Conservation (phyloP, 2,888 invertebrate genomes). For the Drosophila austrosaltans region DNA sequence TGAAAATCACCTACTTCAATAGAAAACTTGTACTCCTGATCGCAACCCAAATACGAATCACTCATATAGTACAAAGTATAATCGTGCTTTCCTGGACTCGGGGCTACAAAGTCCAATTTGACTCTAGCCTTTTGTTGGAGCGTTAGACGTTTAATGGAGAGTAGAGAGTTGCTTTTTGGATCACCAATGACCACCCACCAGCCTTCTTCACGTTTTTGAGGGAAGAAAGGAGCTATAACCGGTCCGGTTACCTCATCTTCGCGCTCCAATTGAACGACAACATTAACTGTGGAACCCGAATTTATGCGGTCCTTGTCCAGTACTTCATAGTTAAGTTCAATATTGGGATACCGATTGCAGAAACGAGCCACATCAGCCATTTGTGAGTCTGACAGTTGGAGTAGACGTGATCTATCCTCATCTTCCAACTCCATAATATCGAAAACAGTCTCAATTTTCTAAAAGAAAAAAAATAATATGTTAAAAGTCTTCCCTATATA, state of each 20-base stretch:
- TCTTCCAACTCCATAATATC: conserved; percentile 93
- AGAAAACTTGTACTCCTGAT: conserved; percentile 98
- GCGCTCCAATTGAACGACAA: conserved; percentile 95
- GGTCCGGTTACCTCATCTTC: conserved; percentile 99
- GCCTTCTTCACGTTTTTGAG: conserved; percentile 95
- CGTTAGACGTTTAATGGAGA: conserved; percentile 98
- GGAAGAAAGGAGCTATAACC: conserved; percentile 99
- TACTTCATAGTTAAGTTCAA: conserved; percentile 97
- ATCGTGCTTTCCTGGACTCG: conserved; percentile 92
- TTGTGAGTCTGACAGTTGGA: conserved; percentile 92
- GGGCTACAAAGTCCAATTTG: conserved; percentile 92
- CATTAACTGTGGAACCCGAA: conserved; percentile 94
- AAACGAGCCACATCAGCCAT: conserved; percentile 99
- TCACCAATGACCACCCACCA: conserved; percentile 99
- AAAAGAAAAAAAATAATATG: conserved; percentile 1
- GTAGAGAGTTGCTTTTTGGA: conserved; percentile 94
- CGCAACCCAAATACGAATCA: conserved; percentile 99
- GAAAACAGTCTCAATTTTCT: conserved; percentile 89
- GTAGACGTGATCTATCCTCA: conserved; percentile 90
- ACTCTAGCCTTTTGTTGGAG: conserved; percentile 96
- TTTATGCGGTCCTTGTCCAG: conserved; percentile 90
- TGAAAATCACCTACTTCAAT: conserved; percentile 92
- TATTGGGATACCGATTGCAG: conserved; percentile 99
- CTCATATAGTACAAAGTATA: conserved; percentile 99
- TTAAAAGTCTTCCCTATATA: background rate